A percentile compares a stretch with the other conserved stretches of the same genome.
phyloP scores from a whole-genome alignment of 2,113 vertebrate genomes.

The Oriolus oriolus region DNA sequence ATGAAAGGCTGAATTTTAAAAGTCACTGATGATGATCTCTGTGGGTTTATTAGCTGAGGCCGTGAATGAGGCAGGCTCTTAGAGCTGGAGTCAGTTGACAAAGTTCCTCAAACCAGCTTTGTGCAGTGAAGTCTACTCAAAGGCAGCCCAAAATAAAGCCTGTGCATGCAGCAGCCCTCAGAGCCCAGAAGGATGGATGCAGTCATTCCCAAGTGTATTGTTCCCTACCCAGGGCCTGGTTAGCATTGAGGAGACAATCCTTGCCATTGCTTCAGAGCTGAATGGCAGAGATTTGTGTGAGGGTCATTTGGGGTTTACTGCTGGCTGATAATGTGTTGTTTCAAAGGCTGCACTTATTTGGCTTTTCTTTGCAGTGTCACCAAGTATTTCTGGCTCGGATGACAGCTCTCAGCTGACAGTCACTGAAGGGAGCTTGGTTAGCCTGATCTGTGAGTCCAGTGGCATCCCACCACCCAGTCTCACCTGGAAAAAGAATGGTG shows the following conservation, averaged over 20 bases:
- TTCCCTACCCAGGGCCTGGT: background rate
- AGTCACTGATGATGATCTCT: background rate
- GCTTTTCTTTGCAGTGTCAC: constrained; percentile 74
- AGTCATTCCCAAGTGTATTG: background rate
- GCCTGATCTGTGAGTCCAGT: constrained; percentile 90
- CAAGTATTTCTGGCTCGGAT: constrained; percentile 83
- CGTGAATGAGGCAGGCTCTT: background rate
- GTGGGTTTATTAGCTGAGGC: background rate
- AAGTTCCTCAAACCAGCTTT: background rate
- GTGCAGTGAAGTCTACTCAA: background rate
- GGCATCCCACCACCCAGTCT: constrained; percentile 92
- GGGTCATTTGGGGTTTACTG: background rate
- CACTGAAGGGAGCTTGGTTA: constrained; percentile 84
- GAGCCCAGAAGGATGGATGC: background rate
- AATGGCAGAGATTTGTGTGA: background rate
- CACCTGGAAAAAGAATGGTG: constrained; percentile 88
- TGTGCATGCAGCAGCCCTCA: background rate
- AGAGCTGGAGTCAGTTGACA: background rate
- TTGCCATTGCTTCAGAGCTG: background rate
- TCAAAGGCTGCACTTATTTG: background rate
- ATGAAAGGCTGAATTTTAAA: background rate
- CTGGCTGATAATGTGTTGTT: background rate
- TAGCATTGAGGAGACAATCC: background rate
- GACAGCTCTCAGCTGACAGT: constrained; percentile 79
- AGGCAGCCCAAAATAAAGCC: background rate